Percentiles rank a stretch among this genome's conserved stretches.
Evolutionary conservation across 2,888 invertebrate species (phyloP).

Genomic region (Malthinus seriepunctatus): DNA sequence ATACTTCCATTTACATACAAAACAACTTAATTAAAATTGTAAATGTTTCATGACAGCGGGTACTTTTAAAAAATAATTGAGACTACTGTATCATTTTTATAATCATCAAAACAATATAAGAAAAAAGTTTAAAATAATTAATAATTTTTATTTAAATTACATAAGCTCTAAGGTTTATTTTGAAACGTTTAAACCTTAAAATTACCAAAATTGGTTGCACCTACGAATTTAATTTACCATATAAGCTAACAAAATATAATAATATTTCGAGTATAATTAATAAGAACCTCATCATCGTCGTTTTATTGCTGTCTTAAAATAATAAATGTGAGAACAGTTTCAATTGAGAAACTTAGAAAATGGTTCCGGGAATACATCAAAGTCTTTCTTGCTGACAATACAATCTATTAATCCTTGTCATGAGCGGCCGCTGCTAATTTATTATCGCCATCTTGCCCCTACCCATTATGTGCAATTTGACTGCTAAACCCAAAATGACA

Average conservation of each 20-base stretch:
- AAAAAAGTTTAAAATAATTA: too few species aligned
- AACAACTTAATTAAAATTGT: constrained; percentile 47
- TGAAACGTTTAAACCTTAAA: not conserved
- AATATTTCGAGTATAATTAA: constrained; percentile 20
- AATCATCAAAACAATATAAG: not conserved
- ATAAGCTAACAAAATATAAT: too few species aligned
- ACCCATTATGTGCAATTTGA: constrained; percentile 39
- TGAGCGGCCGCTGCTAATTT: constrained; percentile 51
- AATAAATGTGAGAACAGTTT: constrained; percentile 53
- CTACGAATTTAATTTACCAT: too few species aligned
- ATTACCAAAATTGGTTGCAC: not conserved
- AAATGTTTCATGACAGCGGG: constrained; percentile 2
- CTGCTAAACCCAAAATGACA: constrained; percentile 47
- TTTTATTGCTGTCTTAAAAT: constrained; percentile 41
- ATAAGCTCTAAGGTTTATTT: not conserved
- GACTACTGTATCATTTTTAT: constrained; percentile 4
- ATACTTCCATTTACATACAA: constrained; percentile 4
- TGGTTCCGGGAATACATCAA: constrained; percentile 51
- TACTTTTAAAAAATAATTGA: constrained; percentile 3
- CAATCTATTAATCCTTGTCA: constrained; percentile 55
- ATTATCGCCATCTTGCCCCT: constrained; percentile 45
- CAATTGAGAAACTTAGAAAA: constrained; percentile 50
- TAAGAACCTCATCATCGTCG: constrained; percentile 27
- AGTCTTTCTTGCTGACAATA: constrained; percentile 53
- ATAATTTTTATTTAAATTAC: too few species aligned